Percentiles rank a stretch among this genome's conserved stretches.
phyloP scores from a whole-genome alignment of 37 sponge, comb jelly and placozoan species.

The Ephydatia muelleri region DNA sequence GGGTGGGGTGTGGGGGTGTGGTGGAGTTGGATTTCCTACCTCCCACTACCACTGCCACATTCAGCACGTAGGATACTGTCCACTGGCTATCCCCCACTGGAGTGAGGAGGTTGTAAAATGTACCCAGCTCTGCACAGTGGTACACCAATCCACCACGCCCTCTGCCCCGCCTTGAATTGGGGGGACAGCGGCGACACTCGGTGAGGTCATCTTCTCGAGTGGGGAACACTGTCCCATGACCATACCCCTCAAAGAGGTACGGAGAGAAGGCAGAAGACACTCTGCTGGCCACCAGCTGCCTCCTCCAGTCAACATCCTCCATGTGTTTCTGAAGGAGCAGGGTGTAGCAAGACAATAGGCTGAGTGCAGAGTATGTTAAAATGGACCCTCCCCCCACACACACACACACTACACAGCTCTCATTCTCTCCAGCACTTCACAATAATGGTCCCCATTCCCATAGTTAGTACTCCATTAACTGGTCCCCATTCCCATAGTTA shows the following conservation, averaged over 20 bases:
- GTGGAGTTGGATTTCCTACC: neutral
- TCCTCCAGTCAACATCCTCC: neutral
- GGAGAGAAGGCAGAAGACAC: neutral
- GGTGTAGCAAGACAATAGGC: too few relatives aligned
- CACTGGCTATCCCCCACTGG: neutral
- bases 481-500: neutral
- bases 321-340: neutral
- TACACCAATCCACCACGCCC: neutral
- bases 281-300: neutral
- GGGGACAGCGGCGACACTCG: neutral
- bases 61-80: neutral
- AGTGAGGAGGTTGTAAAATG: conserved; percentile 19
- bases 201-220: neutral
- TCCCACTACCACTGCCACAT: neutral
- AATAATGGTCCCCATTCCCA: neutral
- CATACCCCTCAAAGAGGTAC: neutral
- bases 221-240: neutral
- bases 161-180: conserved; percentile 5
- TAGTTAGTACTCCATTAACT: neutral
- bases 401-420: too few relatives aligned
- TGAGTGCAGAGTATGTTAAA: too few relatives aligned
- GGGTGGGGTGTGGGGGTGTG: too few relatives aligned
- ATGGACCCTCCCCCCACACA: too few relatives aligned
- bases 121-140: conserved; percentile 28
- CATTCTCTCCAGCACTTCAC: too few relatives aligned